Conservation (phyloP, 2,797 vertebrate species). For the Sylvilagus floridanus region DNA sequence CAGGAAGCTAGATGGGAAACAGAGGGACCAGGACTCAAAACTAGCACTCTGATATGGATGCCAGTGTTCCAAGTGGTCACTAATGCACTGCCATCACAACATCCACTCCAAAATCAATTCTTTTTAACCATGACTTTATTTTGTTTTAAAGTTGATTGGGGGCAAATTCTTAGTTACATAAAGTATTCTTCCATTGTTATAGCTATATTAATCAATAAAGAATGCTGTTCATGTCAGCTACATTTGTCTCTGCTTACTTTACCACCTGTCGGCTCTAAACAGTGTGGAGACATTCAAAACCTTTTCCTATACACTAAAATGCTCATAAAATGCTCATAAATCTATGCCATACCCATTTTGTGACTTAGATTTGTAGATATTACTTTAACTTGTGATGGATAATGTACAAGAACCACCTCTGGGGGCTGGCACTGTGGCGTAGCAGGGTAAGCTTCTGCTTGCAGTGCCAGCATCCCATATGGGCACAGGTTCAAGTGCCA, state of each 20-base stretch:
- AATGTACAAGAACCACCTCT: too few relatives aligned
- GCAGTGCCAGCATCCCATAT: too few relatives aligned
- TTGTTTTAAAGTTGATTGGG: background rate
- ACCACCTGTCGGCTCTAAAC: background rate
- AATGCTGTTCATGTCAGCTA: background rate
- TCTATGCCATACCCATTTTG: background rate
- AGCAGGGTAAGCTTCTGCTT: too few relatives aligned
- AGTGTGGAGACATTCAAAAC: background rate
- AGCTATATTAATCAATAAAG: background rate
- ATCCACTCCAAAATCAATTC: too few relatives aligned
- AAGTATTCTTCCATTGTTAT: background rate
- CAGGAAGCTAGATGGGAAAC: too few relatives aligned
- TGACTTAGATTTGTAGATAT: background rate
- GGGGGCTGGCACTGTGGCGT: too few relatives aligned
- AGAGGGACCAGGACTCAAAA: too few relatives aligned
- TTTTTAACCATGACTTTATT: background rate
- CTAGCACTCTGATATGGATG: too few relatives aligned
- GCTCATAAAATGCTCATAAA: background rate
- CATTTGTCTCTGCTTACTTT: background rate
- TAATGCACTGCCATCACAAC: too few relatives aligned
- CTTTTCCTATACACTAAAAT: background rate
- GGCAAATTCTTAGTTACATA: background rate
- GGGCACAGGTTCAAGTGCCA: too few relatives aligned
- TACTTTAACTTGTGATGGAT: background rate
- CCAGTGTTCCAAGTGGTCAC: too few relatives aligned